phyloP scores from a whole-genome alignment of 1,140 invertebrate genomes.

The Tetragnatha versicolor region DNA sequence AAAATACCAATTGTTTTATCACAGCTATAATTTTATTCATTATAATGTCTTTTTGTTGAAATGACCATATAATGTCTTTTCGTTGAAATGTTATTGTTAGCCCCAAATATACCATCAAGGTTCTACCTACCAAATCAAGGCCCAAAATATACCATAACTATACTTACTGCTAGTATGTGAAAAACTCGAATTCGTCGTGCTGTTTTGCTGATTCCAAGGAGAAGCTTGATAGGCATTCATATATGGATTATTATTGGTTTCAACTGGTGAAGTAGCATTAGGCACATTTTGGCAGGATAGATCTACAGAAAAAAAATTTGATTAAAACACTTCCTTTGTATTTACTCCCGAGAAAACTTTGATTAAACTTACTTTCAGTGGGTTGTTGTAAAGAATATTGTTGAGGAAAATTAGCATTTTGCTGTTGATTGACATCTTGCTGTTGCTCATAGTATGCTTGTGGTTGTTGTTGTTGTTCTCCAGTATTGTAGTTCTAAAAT shows the following conservation, averaged over 20 bases:
- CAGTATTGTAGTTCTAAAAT: too few relatives aligned
- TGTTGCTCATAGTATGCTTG: neutral
- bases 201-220: slow-evolving; percentile 35
- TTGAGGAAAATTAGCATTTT: neutral
- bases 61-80: too few relatives aligned
- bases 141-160: too few relatives aligned
- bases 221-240: slow-evolving; percentile 25
- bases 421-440: neutral
- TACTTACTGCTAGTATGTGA: slow-evolving; percentile 19
- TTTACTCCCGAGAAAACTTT: too few relatives aligned
- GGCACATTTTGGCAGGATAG: slow-evolving; percentile 27
- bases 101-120: too few relatives aligned
- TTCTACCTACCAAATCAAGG: too few relatives aligned
- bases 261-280: neutral
- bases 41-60: too few relatives aligned
- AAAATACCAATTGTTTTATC: too few relatives aligned
- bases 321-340: neutral
- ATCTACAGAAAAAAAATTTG: neutral
- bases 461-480: too few relatives aligned
- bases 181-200: slow-evolving; percentile 4
- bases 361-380: slow-evolving; percentile 14
- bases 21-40: too few relatives aligned
- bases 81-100: too few relatives aligned
- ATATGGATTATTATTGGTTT: slow-evolving; percentile 29
- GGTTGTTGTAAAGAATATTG: neutral